Conservation (phyloP, 2,888 invertebrate species). For the Schizaphis graminum region DNA sequence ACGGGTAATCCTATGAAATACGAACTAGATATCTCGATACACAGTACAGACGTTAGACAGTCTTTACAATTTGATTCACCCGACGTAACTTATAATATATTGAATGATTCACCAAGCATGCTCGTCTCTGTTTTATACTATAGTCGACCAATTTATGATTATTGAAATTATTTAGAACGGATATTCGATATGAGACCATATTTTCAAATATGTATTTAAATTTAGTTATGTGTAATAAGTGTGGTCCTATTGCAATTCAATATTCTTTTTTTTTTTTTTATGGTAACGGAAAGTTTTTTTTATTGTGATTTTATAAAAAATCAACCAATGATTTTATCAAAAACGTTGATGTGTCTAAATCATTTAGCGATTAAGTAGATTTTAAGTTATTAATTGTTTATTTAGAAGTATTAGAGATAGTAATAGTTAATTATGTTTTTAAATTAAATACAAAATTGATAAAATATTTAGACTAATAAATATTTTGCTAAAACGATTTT, state of each 20-base stretch:
- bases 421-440: too few species aligned
- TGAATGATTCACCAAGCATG: neutral
- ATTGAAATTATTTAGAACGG: neutral
- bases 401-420: too few species aligned
- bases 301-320: neutral
- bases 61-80: neutral
- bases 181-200: neutral
- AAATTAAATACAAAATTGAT: too few species aligned
- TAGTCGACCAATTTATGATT: neutral
- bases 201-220: neutral
- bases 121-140: neutral
- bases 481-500: too few species aligned
- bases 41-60: neutral
- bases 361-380: neutral
- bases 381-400: too few species aligned
- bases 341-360: neutral
- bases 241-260: neutral
- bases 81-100: neutral
- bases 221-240: neutral
- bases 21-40: neutral
- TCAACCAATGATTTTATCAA: neutral
- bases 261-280: neutral
- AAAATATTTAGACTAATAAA: too few species aligned
- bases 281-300: neutral
- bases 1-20: neutral